These are phyloP conservation scores for Lycia hirtaria DNA, from an alignment of 2,888 invertebrate genomes.

Conservation along the genomic window DNA sequence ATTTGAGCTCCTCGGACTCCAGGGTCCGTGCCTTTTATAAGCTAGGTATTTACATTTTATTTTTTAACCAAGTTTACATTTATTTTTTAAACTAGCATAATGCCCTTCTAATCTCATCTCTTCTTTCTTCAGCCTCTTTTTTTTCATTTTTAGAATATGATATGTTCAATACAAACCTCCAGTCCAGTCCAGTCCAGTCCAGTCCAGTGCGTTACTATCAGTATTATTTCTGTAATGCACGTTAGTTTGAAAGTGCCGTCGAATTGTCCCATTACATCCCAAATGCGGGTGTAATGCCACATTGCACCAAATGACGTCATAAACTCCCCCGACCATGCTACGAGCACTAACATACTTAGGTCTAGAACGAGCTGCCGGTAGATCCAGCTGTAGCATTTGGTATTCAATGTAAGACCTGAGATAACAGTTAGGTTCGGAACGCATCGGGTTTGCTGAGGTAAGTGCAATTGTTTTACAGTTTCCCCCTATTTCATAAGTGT, in stretches of 20 bases:
- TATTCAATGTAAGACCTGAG: constrained; percentile 32
- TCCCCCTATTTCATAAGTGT: no score
- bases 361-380: constrained; percentile 9
- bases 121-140: no score
- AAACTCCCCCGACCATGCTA: constrained; percentile 16
- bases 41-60: no score
- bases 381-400: constrained; percentile 23
- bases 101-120: no score
- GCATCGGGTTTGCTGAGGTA: neutral
- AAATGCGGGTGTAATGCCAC: constrained; percentile 11
- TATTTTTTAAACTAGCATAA: no score
- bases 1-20: no score
- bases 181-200: no score
- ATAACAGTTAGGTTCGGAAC: constrained; percentile 21
- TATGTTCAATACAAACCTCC: neutral
- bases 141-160: no score
- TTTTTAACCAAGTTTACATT: no score
- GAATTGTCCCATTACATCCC: constrained; percentile 8
- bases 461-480: no score
- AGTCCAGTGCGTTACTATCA: neutral
- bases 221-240: neutral
- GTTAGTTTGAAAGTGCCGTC: neutral
- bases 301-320: constrained; percentile 26
- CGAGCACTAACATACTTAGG: constrained; percentile 19
- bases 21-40: no score